Evolutionary conservation across 2,113 vertebrate genomes (phyloP).

Genomic region (Capra hircus): DNA sequence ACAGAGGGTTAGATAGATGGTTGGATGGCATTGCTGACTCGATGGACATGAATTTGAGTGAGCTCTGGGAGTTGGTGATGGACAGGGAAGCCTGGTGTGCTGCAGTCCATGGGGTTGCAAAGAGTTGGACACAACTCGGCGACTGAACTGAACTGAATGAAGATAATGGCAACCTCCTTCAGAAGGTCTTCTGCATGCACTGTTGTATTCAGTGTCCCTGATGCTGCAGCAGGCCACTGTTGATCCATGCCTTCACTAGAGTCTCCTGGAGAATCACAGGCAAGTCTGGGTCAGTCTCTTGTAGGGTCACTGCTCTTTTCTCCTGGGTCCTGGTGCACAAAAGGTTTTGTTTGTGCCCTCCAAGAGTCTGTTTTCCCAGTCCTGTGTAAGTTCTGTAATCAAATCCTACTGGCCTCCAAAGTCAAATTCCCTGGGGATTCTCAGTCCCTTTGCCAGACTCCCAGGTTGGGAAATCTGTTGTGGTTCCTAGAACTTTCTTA

Average conservation of each 20-base stretch:
- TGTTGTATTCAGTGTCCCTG: background rate
- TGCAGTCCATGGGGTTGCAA: background rate
- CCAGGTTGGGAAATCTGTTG: background rate
- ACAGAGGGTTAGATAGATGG: background rate
- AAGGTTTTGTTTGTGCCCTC: background rate
- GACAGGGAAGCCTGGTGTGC: background rate
- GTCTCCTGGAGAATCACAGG: background rate
- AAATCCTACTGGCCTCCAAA: background rate
- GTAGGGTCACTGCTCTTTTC: background rate
- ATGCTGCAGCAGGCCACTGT: background rate
- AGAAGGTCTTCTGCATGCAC: background rate
- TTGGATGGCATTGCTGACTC: background rate
- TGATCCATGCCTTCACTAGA: background rate
- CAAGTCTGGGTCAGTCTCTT: background rate
- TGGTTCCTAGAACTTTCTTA: background rate
- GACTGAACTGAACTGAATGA: background rate
- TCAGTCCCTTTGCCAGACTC: background rate
- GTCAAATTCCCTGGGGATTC: background rate
- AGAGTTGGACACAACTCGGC: background rate
- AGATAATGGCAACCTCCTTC: background rate
- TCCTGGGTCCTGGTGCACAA: background rate
- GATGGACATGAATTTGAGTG: background rate
- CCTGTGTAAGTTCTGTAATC: background rate
- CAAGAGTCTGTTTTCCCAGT: background rate
- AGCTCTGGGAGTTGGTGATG: background rate